These are phyloP conservation scores for Characodon lateralis DNA, from an alignment of 2,797 vertebrate species.

Conservation along the genomic window DNA sequence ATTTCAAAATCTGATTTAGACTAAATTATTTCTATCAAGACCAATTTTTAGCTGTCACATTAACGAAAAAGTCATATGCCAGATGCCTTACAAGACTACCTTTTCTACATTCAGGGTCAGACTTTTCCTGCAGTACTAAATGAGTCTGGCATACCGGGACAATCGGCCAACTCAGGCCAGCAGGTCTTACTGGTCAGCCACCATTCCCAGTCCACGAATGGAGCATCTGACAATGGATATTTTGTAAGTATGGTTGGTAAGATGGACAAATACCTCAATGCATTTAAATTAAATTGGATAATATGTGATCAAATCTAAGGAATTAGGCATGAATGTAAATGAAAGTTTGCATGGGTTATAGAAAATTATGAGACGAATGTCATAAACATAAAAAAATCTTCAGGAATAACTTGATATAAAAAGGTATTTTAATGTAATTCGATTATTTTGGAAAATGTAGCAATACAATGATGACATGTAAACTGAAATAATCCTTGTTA, in stretches of 20 bases:
- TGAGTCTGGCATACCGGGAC: slow-evolving; percentile 84
- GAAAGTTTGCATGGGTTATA: background rate
- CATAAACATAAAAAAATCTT: background rate
- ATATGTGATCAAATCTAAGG: background rate
- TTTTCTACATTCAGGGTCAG: slow-evolving; percentile 80
- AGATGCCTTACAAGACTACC: background rate
- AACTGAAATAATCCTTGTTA: background rate
- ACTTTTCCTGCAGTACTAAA: slow-evolving; percentile 89
- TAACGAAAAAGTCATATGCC: too few relatives aligned
- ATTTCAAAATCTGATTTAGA: background rate
- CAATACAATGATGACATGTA: background rate
- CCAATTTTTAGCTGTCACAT: background rate
- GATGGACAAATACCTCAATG: background rate
- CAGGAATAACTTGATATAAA: too few relatives aligned
- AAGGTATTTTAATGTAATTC: background rate
- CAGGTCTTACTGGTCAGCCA: slow-evolving; percentile 94
- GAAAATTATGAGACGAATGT: background rate
- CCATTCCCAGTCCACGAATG: slow-evolving; percentile 78
- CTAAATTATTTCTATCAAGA: background rate
- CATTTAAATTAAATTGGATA: background rate
- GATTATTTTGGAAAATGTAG: background rate
- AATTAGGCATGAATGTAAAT: background rate
- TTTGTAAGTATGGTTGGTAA: slow-evolving; percentile 76
- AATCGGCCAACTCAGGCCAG: slow-evolving; percentile 79
- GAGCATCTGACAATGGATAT: slow-evolving; percentile 82